These are phyloP conservation scores for Mesopsocus fuscifrons DNA, from an alignment of 2,888 invertebrate species.

Conservation along the genomic window DNA sequence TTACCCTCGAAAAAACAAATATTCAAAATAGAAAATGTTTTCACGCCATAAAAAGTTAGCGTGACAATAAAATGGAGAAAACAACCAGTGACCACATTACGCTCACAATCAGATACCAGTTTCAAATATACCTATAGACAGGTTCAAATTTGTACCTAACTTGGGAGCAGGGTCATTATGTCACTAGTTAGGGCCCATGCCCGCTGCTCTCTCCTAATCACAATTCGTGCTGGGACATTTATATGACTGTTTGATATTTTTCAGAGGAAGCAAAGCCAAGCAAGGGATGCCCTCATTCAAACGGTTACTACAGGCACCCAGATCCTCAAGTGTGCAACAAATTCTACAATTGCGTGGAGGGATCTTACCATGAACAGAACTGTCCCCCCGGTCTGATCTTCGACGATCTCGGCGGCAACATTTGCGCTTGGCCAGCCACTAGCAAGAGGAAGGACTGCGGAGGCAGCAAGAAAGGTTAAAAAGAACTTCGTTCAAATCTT, in stretches of 20 bases:
- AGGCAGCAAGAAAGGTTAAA: conserved; percentile 29
- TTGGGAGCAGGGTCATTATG: too few relatives aligned
- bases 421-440: conserved; percentile 54
- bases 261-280: conserved; percentile 54
- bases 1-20: too few relatives aligned
- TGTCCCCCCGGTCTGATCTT: conserved; percentile 56
- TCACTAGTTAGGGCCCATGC: too few relatives aligned
- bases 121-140: too few relatives aligned
- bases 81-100: too few relatives aligned
- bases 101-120: too few relatives aligned
- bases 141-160: too few relatives aligned
- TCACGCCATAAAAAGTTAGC: too few relatives aligned
- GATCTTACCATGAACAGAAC: conserved; percentile 40
- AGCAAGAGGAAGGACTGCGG: conserved; percentile 34
- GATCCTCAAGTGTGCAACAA: conserved; percentile 55
- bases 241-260: conserved; percentile 17
- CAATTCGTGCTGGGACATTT: neutral
- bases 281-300: conserved; percentile 54
- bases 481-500: neutral
- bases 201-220: neutral
- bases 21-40: too few relatives aligned
- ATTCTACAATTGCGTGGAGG: conserved; percentile 61
- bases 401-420: conserved; percentile 43
- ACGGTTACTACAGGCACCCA: conserved; percentile 57
- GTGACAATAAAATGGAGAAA: too few relatives aligned